Evolutionary conservation across 2,113 vertebrate species (phyloP), one percentile per base, ranked within the genome.

Genomic region (Macquaria ambigua): DNA sequence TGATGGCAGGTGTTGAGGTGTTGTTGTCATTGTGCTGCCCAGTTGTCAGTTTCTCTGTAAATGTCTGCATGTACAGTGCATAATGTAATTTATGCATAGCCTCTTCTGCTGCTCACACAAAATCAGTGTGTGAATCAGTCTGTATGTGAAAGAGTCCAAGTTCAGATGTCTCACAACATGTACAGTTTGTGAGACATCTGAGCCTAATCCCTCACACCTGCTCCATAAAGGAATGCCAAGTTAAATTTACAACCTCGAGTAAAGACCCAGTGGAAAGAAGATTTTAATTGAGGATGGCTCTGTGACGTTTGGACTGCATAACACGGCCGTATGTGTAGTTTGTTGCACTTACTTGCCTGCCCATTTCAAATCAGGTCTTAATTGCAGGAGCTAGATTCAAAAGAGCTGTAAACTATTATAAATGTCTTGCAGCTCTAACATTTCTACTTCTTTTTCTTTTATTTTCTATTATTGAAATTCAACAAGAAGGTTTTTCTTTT

Each of bases 181-280:
- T 89, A 87, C 71, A 85, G 73, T 88, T 91, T 82, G 79, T 75
- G 84, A 79, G 71, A 81, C 67, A 62, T 67, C 66, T 80, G 59
- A 50, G 78, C 82, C 82, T 85, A 93, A 94, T 94, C 92, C 94
- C 85, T 81, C 83, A 89, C 94, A 96, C 95, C 94, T 96, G 94
- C 95, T 94, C 55, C 89, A 70, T 78, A 86, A 88, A 89, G 88
- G 91, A 94, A 95, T 89, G 89, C 85, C 81, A 85, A 92, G 92
- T 95, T 95, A 94, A 95, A 95, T 95, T 95, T 94, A 95, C 91
- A 82, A 81, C 91, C 77, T 74, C 62, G 74, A 82, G 84, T 41
- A 88, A 92, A 92, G 87, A 89, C 68, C 59, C 37, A 75, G 77
- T 87, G 89, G 82, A 94, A 92, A 92, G 84, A 84, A 52, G 74